These are phyloP conservation scores for Armadillidium nasatum DNA, from an alignment of 1,140 invertebrate species.

Conservation along the genomic window DNA sequence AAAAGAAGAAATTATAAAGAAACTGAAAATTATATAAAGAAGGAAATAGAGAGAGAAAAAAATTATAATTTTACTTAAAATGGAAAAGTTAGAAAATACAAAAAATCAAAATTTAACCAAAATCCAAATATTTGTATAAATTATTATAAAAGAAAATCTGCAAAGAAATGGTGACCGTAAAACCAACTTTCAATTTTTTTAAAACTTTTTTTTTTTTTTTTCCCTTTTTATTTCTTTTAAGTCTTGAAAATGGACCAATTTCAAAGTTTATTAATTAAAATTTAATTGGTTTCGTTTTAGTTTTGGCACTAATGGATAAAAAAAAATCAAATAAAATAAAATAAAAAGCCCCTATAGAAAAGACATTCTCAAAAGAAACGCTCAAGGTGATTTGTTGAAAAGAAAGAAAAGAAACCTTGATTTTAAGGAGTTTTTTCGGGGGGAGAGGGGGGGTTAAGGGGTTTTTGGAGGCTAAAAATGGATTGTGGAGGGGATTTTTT, in stretches of 20 bases:
- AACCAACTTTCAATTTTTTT: too few species aligned
- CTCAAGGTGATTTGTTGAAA: not conserved
- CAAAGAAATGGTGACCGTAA: not conserved
- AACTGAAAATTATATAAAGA: not conserved
- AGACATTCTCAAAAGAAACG: slow-evolving; percentile 24
- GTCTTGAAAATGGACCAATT: not conserved
- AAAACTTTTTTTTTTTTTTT: too few species aligned
- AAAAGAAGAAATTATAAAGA: not conserved
- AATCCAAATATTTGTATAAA: slow-evolving; percentile 12
- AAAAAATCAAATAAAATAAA: slow-evolving; percentile 27
- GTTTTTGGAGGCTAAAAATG: not conserved
- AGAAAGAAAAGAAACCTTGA: not conserved
- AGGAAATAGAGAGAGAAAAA: not conserved
- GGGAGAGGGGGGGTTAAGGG: not conserved
- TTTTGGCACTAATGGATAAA: slow-evolving; percentile 22
- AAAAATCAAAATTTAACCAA: not conserved
- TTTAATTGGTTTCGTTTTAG: slow-evolving; percentile 34
- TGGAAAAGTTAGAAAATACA: not conserved
- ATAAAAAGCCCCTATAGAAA: slow-evolving; percentile 18
- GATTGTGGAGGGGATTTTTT: not conserved
- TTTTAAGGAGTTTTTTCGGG: not conserved
- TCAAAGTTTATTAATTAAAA: slow-evolving; percentile 34
- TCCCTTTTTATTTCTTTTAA: not conserved
- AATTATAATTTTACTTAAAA: not conserved
- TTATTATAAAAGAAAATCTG: slow-evolving; percentile 1